Base-by-base conservation (phyloP, 2,113 vertebrate species). In the Echinops telfairi region DNA sequence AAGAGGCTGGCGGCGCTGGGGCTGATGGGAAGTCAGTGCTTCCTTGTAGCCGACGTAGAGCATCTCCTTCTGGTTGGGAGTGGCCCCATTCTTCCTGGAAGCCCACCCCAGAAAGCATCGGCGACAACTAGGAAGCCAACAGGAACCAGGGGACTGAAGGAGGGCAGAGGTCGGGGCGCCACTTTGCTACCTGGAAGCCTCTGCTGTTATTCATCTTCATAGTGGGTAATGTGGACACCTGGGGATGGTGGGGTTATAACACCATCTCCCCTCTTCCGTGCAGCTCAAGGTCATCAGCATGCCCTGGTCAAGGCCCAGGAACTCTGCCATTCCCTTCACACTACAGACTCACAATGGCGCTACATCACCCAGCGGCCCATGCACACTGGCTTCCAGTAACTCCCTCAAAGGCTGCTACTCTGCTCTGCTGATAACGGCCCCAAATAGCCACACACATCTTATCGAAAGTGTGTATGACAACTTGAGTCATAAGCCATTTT, bases 1-100 rank as follows among this genome's bases (percentile, higher is more conserved):
- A 89, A 96, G 96, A 94, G 96, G n/a, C 95, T 68, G 83, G 83
- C 89, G 23, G 81, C 88, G 86, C 86, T 4, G 40, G 29, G 29
- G 43, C 79, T 66, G 83, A 78, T 9, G 81, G 86, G 68, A 76
- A 88, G 78, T 66, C 83, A 57, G 68, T 0, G 15, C 12, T 9
- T 40, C 83, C 91, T 66, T 43, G 22, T 4, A 47, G 90, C 77
- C 40, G 38, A 47, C n/a, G 81, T 58, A 5, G 23, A 88, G 23
- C 60, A 10, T 94, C 36, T 47, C 80, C n/a, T 29, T 83, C 38
- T 2, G 0, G 0, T 25, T 11, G 12, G 84, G 33, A 68, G 76
- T 33, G 77, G 86, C 80, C 53, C 10, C 31, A 6, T 86, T 86
- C 86, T 92, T 86, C 89, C 68, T 2, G 40, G 80, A 77, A 92